Percentiles rank a stretch among this genome's conserved stretches.
phyloP scores from a whole-genome alignment of 2,113 vertebrate species.

The Phaethon lepturus region DNA sequence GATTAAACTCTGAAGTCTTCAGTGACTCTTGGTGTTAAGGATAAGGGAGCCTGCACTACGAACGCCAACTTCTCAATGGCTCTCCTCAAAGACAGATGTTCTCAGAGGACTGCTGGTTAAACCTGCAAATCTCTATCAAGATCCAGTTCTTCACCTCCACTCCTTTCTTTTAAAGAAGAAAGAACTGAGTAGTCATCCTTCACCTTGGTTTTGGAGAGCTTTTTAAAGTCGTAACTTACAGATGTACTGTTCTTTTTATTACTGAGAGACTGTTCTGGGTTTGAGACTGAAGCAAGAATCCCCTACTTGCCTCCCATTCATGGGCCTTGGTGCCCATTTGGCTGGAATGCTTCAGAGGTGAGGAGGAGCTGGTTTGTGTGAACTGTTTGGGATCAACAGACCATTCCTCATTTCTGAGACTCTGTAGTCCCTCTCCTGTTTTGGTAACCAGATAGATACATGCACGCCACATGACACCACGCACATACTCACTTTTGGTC shows the following conservation, averaged over 20 bases:
- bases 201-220: not conserved
- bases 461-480: rapidly evolving
- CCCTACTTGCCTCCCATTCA: not conserved
- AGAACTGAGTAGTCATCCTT: not conserved
- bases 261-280: not conserved
- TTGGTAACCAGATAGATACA: not conserved
- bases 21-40: not conserved
- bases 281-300: not conserved
- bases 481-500: not conserved
- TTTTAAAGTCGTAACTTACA: not conserved
- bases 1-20: not conserved
- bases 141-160: not conserved
- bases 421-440: not conserved
- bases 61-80: not conserved
- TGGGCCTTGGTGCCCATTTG: not conserved
- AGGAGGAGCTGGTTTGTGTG: not conserved
- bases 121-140: not conserved
- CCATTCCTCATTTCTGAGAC: not conserved
- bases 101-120: not conserved
- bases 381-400: not conserved
- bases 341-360: not conserved
- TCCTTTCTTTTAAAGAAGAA: not conserved
- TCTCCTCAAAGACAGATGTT: not conserved
- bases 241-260: not conserved
- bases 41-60: not conserved